phyloP scores from a whole-genome alignment of 2,113 vertebrate genomes.

The Todiramphus chloris region DNA sequence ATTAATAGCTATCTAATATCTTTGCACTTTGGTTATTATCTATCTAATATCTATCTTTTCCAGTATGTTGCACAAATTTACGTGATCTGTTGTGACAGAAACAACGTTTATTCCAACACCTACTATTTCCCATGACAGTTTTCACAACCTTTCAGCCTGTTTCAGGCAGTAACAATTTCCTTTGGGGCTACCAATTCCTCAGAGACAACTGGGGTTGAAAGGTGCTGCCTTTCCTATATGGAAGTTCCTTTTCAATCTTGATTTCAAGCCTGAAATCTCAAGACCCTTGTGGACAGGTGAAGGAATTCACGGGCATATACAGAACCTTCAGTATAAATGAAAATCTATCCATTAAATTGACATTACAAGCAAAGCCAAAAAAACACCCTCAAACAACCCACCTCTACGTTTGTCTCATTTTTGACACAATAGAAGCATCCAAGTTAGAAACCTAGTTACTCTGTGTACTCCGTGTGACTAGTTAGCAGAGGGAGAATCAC shows the following conservation, averaged over 20 bases:
- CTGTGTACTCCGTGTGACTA: neutral
- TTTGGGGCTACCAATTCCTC: neutral
- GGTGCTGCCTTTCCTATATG: neutral
- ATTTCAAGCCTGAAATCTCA: neutral
- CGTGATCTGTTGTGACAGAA: neutral
- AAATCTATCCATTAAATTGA: neutral
- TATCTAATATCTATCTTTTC: neutral
- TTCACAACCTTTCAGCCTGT: neutral
- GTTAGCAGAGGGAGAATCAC: neutral
- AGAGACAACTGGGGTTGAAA: neutral
- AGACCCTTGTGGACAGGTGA: neutral
- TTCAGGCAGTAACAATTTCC: neutral
- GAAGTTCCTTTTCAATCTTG: neutral
- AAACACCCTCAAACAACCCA: fast-evolving
- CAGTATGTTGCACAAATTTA: neutral
- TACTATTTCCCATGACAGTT: neutral
- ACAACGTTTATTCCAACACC: neutral
- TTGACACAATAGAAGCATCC: neutral
- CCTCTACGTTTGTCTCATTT: neutral
- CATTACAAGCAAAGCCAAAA: neutral
- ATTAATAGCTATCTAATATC: neutral
- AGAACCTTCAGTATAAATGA: neutral
- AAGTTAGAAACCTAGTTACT: neutral
- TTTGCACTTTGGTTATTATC: too few species aligned
- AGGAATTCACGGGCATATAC: neutral